These are phyloP conservation scores for Psilanteris sp. DNA, from an alignment of 1,140 invertebrate genomes.

Conservation along the genomic window DNA sequence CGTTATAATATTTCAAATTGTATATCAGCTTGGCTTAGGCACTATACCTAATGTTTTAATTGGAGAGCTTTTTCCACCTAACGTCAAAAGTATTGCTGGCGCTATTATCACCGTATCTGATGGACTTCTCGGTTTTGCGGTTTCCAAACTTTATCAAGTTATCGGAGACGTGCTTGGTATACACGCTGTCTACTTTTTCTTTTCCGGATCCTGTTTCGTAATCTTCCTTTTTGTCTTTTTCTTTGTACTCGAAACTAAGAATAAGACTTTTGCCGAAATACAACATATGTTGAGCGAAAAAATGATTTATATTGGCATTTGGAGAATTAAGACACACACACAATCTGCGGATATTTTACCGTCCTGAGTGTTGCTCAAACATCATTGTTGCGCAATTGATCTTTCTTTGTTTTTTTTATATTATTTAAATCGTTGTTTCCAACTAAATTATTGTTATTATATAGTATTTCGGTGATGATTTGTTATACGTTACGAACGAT, in stretches of 20 bases:
- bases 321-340: background rate
- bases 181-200: constrained; percentile 87
- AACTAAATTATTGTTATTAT: too few species aligned
- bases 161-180: constrained; percentile 83
- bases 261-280: constrained; percentile 77
- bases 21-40: constrained; percentile 87
- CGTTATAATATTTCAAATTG: constrained; percentile 85
- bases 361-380: constrained; percentile 54
- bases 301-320: constrained; percentile 1
- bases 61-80: constrained; percentile 88
- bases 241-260: constrained; percentile 78
- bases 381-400: background rate
- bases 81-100: constrained; percentile 86
- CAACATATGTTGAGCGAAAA: constrained; percentile 68
- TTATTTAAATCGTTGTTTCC: constrained; percentile 17
- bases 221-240: constrained; percentile 72
- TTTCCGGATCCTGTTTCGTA: constrained; percentile 82
- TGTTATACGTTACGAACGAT: background rate
- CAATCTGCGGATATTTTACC: background rate
- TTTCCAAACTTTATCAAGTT: constrained; percentile 88
- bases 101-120: constrained; percentile 83
- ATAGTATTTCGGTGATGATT: constrained; percentile 2
- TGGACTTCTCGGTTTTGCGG: constrained; percentile 87
- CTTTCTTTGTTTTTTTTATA: constrained; percentile 1
- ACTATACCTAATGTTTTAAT: constrained; percentile 88